phyloP scores from a whole-genome alignment of 2,888 invertebrate species.

The Cryptus armator region DNA sequence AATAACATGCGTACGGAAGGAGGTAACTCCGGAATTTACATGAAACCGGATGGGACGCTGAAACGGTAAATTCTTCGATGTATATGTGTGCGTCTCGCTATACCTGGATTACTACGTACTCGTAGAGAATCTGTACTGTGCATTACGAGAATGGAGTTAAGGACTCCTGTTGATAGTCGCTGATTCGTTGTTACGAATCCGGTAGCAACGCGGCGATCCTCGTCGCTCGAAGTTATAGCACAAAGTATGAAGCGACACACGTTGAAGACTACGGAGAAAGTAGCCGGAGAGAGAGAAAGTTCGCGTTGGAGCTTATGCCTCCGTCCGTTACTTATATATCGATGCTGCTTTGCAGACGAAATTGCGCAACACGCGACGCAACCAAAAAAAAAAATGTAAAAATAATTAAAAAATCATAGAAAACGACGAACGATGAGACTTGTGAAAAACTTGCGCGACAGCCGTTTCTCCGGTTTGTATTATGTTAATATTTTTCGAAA shows the following conservation, averaged over 20 bases:
- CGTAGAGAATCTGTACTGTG: background rate
- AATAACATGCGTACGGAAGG: constrained; percentile 10
- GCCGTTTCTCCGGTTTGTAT: background rate
- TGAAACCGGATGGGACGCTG: constrained; percentile 33
- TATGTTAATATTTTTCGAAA: background rate
- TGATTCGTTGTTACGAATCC: constrained; percentile 22
- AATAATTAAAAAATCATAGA: background rate
- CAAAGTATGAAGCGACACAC: background rate
- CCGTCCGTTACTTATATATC: constrained; percentile 6
- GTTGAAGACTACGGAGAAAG: constrained; percentile 51
- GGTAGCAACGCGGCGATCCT: background rate
- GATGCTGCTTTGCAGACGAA: background rate
- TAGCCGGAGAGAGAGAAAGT: constrained; percentile 62
- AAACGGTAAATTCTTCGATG: constrained; percentile 42
- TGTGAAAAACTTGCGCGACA: background rate
- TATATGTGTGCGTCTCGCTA: background rate
- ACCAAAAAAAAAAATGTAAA: background rate
- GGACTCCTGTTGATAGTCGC: background rate
- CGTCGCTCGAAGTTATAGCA: constrained; percentile 7
- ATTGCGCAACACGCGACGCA: constrained; percentile 32
- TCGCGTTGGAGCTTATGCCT: constrained; percentile 34
- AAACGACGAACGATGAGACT: background rate
- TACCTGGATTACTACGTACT: background rate
- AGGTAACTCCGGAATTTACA: constrained; percentile 28
- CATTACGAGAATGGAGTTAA: background rate